Percentiles rank a stretch among this genome's conserved stretches.
These are phyloP conservation scores for Bagarius yarrelli DNA, from an alignment of 2,113 vertebrate species.

Conservation along the genomic window DNA sequence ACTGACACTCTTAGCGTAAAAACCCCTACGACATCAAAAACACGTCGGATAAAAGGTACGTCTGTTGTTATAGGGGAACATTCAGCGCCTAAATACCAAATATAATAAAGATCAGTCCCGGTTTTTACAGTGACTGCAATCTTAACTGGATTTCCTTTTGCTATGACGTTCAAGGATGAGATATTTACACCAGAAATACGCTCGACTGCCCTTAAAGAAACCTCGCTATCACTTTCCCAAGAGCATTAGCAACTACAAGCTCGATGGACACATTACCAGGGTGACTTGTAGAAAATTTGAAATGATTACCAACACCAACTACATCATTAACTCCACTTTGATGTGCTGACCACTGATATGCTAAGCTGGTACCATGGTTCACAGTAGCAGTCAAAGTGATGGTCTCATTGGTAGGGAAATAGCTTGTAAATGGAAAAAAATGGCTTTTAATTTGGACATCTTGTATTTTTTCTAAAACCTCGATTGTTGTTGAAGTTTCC, in stretches of 20 bases:
- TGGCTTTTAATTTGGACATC: conserved; percentile 61
- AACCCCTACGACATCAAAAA: conserved; percentile 58
- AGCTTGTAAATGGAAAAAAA: conserved; percentile 56
- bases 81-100: conserved; percentile 61
- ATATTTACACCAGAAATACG: conserved; percentile 57
- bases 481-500: conserved; percentile 57
- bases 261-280: conserved; percentile 61
- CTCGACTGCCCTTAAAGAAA: conserved; percentile 63
- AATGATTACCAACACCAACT: conserved; percentile 45
- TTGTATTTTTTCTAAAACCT: conserved; percentile 68
- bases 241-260: conserved; percentile 65
- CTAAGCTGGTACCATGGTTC: conserved; percentile 67
- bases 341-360: conserved; percentile 64
- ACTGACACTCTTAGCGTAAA: conserved; percentile 62
- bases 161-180: conserved; percentile 46
- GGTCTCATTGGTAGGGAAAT: conserved; percentile 61
- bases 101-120: conserved; percentile 68
- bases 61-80: conserved; percentile 43
- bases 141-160: conserved; percentile 56
- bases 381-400: conserved; percentile 59
- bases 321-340: conserved; percentile 44
- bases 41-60: conserved; percentile 59
- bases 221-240: conserved; percentile 54
- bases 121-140: conserved; percentile 62
- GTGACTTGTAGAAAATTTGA: conserved; percentile 55